A percentile compares a stretch with the other conserved stretches of the same genome.
phyloP scores from a whole-genome alignment of 2,113 vertebrate species.

The Heptranchias perlo region DNA sequence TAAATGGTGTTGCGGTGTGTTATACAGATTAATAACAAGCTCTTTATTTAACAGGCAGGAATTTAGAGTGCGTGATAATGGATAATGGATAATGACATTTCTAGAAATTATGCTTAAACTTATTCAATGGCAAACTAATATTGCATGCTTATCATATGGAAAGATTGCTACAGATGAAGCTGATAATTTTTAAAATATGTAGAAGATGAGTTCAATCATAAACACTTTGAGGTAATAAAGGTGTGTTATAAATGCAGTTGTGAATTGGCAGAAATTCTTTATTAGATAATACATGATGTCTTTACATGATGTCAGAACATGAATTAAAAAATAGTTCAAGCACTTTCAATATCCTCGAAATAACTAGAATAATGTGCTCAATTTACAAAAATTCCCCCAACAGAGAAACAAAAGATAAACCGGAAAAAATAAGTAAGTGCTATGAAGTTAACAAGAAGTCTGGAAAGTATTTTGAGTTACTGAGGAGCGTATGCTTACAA shows the following conservation, averaged over 20 bases:
- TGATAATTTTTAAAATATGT: background rate
- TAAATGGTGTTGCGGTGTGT: background rate
- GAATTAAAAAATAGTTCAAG: background rate
- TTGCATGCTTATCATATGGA: background rate
- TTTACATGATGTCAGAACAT: background rate
- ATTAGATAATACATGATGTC: background rate
- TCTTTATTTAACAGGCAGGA: background rate
- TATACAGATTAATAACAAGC: background rate
- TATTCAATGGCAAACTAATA: background rate
- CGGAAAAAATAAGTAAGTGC: background rate
- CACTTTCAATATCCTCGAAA: background rate
- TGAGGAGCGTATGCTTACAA: background rate
- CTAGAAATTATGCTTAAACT: background rate
- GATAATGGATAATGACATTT: background rate
- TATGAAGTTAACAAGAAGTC: background rate
- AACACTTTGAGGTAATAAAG: background rate
- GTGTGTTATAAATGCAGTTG: background rate
- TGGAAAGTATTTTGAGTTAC: background rate
- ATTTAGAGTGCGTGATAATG: background rate
- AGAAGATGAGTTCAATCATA: background rate
- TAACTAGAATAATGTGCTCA: background rate
- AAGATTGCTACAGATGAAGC: background rate
- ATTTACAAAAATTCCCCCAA: background rate
- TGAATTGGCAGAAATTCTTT: background rate
- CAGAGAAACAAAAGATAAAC: too few species aligned